Percentiles rank a stretch among this genome's conserved stretches.
These are phyloP conservation scores for Axis porcinus DNA, from an alignment of 2,113 vertebrate genomes.

Conservation along the genomic window DNA sequence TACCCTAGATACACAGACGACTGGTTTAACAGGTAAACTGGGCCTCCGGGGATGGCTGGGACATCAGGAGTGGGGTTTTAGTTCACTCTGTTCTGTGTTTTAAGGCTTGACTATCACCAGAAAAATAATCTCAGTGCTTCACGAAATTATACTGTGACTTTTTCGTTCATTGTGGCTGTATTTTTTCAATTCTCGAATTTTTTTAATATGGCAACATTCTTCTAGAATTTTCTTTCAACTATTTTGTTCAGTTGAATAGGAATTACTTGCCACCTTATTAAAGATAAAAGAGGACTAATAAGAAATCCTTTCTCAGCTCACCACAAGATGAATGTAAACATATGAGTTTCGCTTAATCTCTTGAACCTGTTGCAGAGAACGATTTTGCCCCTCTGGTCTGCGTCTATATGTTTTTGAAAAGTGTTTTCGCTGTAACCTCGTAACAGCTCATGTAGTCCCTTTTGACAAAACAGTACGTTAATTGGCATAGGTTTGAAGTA, in stretches of 20 bases:
- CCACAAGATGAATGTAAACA: neutral
- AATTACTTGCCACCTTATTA: neutral
- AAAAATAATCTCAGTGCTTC: slow-evolving; percentile 5
- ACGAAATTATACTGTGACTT: neutral
- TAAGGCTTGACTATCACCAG: neutral
- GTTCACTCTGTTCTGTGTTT: neutral
- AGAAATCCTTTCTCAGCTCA: neutral
- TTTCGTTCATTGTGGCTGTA: neutral
- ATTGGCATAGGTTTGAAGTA: neutral
- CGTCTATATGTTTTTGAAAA: neutral
- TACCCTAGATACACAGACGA: slow-evolving; percentile 98
- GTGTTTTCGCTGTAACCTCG: neutral
- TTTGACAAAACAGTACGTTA: neutral
- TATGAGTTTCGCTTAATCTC: neutral
- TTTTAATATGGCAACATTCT: neutral
- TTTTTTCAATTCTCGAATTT: neutral
- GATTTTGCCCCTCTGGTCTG: neutral
- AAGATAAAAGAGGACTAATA: neutral
- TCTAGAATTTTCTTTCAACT: neutral
- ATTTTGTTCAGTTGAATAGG: neutral
- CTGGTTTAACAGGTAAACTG: slow-evolving; percentile 99
- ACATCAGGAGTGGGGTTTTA: neutral
- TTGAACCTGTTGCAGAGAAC: neutral
- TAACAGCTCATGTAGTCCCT: neutral
- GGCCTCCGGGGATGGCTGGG: neutral